Evolutionary conservation across 2,113 vertebrate species (phyloP).

Genomic region (Willisornis vidua): DNA sequence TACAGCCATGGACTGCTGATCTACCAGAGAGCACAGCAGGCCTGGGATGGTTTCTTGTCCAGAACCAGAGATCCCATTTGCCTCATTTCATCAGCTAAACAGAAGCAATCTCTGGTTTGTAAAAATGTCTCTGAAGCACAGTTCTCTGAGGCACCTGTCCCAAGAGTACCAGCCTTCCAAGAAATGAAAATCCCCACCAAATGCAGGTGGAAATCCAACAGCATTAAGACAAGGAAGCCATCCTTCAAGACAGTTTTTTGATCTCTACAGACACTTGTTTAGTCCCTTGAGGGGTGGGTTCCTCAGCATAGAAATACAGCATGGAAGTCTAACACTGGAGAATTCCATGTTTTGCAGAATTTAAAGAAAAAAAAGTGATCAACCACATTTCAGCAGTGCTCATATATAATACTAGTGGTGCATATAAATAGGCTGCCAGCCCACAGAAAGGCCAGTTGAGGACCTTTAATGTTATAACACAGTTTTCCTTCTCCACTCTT

Average conservation of each 20-base stretch:
- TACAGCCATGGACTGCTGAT: background rate
- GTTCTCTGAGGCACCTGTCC: background rate
- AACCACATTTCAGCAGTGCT: background rate
- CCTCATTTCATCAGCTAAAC: background rate
- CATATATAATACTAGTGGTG: background rate
- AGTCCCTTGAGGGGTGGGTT: background rate
- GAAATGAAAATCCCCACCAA: background rate
- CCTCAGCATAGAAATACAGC: background rate
- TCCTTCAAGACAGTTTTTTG: background rate
- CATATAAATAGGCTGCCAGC: background rate
- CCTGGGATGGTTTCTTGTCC: background rate
- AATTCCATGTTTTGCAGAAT: background rate
- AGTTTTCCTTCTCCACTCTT: background rate
- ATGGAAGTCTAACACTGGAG: background rate
- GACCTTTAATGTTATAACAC: background rate
- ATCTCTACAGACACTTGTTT: background rate
- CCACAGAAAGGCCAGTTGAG: background rate
- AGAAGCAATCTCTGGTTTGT: background rate
- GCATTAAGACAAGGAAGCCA: background rate
- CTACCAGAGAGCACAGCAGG: background rate
- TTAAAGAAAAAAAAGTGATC: background rate
- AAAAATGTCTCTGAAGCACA: background rate
- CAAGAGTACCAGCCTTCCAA: background rate
- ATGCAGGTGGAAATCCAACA: background rate
- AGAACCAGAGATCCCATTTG: background rate